Conservation (phyloP, 2,113 vertebrate genomes). For the Emydocephalus ijimae region DNA sequence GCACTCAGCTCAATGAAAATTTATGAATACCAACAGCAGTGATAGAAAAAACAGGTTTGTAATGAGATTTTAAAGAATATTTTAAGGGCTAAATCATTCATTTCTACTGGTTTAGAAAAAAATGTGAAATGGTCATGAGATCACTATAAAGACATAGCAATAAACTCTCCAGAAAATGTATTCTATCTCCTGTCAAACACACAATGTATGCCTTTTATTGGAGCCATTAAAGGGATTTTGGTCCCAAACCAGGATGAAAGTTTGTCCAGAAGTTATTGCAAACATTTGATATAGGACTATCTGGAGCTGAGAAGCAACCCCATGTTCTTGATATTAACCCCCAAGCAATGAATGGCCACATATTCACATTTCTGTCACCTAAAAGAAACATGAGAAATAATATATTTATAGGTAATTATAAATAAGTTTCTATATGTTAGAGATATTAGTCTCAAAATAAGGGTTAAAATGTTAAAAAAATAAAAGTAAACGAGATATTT, state of each 20-base stretch:
- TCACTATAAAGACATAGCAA: neutral
- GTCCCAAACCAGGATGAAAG: neutral
- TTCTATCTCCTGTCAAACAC: neutral
- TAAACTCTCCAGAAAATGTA: neutral
- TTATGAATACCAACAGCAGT: neutral
- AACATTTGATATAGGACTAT: neutral
- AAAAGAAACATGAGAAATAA: slow-evolving; percentile 59
- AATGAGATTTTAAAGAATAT: neutral
- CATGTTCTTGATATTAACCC: neutral
- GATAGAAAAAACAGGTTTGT: neutral
- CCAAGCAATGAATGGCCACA: neutral
- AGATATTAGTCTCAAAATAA: slow-evolving; percentile 19
- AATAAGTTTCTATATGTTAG: slow-evolving; percentile 66
- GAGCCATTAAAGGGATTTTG: neutral
- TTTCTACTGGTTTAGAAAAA: neutral
- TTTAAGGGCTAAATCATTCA: neutral
- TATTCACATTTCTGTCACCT: neutral
- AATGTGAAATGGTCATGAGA: neutral
- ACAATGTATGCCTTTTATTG: neutral
- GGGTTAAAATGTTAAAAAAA: slow-evolving; percentile 72
- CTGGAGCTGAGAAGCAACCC: neutral
- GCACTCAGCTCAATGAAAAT: neutral
- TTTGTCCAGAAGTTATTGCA: neutral
- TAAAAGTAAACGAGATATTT: slow-evolving; percentile 63
- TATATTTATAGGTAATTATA: neutral